Base-by-base conservation (phyloP, 1,140 invertebrate genomes). In the Sycophila sp. region DNA sequence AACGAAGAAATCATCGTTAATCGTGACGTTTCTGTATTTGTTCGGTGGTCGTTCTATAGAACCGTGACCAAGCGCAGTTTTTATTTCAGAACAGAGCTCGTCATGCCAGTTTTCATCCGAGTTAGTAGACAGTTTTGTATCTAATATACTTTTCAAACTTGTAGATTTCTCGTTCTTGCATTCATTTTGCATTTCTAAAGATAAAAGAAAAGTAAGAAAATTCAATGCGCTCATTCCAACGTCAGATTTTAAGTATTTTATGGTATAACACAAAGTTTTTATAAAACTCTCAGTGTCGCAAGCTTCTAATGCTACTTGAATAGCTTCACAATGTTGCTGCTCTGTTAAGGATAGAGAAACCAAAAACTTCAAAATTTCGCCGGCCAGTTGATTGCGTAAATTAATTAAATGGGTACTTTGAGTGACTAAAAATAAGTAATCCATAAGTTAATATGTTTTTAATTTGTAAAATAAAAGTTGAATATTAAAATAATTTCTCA, bases 301-400 rank as follows among this genome's bases (percentile, higher is more conserved):
- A 17, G 82, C 73, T 68, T 79, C 77, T 17, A 87, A 72, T 10
- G 81, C 76, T 36, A 75, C 75, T 55, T 77, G 77, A 62, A 88
- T 79, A 28, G 85, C 68, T 51, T 85, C 83, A 6, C 77, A 77
- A 45, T 83, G 78, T 55, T 82, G 78, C 34, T 72, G 78, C 2
- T 83, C 80, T 0, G 78, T 79, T 32, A 80, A 63, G 0, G 86
- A 80, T 6, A 88, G 67, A 15, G 80, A 72, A 19, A 81, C 75
- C 24, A 88, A 64, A 38, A 89, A 85, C 67, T 84, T 84, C 53
- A 85, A 89, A 26, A 88, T 82, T 72, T 85, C 83, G 2, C 72
- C 82, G 82, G 83, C 85, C 1, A 89, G 62, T 74, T 77, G 78
- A 60, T 88, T 87, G 15, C 84, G 78, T 1, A 88, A 60, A 70